These are phyloP conservation scores for Cepphus grylle DNA, from an alignment of 2,113 vertebrate species.

Conservation along the genomic window DNA sequence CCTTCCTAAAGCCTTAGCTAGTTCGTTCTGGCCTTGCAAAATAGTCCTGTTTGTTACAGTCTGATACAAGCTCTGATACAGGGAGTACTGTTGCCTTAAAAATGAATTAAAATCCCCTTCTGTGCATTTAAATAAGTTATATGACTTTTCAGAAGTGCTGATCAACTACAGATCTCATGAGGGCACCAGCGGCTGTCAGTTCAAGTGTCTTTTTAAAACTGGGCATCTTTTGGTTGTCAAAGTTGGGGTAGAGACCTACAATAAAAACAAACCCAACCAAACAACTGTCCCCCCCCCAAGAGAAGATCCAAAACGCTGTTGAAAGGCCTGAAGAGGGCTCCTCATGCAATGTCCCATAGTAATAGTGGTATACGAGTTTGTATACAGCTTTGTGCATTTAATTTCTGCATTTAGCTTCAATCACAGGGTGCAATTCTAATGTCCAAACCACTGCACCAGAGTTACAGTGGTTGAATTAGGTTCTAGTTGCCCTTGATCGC, in stretches of 20 bases:
- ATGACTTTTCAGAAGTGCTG: neutral
- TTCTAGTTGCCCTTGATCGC: neutral
- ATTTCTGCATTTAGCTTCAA: neutral
- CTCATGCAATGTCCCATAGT: neutral
- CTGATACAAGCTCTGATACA: neutral
- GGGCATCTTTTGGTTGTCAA: neutral
- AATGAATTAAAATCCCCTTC: neutral
- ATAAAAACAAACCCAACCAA: neutral
- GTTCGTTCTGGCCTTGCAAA: neutral
- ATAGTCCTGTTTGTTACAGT: neutral
- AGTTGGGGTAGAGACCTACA: neutral
- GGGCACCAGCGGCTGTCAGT: neutral
- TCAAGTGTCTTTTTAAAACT: neutral
- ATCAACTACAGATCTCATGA: neutral
- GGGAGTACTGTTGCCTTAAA: neutral
- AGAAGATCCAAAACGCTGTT: neutral
- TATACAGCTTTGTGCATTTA: neutral
- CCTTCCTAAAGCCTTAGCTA: neutral
- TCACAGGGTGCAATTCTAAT: neutral
- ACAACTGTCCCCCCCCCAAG: fast-evolving
- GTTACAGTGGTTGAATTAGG: neutral
- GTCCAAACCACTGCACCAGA: neutral
- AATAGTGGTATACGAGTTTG: neutral
- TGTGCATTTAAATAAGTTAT: neutral
- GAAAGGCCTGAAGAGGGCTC: neutral